Conservation (phyloP, 2,888 invertebrate genomes). For the Eupithecia inturbata region DNA sequence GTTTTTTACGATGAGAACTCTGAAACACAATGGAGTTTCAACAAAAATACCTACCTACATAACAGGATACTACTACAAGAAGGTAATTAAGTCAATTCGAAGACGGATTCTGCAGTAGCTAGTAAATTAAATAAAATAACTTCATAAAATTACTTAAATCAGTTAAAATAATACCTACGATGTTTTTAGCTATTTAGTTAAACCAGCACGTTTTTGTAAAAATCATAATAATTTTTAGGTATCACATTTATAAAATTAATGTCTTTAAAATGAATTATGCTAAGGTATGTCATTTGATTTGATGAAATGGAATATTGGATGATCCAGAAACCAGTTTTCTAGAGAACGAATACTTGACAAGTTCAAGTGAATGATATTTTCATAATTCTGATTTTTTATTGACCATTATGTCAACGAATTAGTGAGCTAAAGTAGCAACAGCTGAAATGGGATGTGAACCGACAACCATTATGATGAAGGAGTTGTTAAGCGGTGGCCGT, state of each 20-base stretch:
- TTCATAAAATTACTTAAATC: too few relatives aligned
- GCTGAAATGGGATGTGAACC: neutral
- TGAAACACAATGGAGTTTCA: constrained; percentile 32
- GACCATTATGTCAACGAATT: neutral
- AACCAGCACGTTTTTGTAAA: neutral
- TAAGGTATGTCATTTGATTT: neutral
- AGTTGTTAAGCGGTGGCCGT: neutral
- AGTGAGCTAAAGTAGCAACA: neutral
- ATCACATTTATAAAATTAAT: neutral
- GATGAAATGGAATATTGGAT: neutral
- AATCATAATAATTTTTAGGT: neutral
- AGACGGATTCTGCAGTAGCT: neutral
- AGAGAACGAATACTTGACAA: neutral
- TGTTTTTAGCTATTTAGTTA: too few relatives aligned
- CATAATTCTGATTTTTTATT: neutral
- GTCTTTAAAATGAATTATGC: neutral
- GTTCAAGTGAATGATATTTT: neutral
- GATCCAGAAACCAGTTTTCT: neutral
- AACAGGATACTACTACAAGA: constrained; percentile 1
- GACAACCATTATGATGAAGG: neutral
- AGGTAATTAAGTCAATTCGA: neutral
- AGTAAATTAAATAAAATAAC: neutral
- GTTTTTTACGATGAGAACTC: constrained; percentile 33
- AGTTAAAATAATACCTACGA: too few relatives aligned
- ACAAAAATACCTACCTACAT: constrained; percentile 1